Percentiles rank a stretch among this genome's conserved stretches.
Conservation (phyloP, 2,113 vertebrate genomes). For the Paralichthys olivaceus region DNA sequence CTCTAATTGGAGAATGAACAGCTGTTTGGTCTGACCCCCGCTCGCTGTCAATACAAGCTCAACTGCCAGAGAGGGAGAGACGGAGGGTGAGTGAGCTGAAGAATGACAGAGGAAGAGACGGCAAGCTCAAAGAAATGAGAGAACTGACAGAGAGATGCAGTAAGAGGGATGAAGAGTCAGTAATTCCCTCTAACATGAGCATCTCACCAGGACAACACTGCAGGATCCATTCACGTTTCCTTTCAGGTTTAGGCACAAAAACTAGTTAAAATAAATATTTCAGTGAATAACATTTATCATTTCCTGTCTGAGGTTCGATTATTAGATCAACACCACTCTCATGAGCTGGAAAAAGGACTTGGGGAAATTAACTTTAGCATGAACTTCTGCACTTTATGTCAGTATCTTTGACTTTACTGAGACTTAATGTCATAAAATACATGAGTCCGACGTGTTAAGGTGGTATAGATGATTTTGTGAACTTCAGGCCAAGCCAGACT, state of each 20-base stretch:
- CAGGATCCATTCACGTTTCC: no score
- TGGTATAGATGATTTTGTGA: no score
- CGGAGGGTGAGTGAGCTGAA: background rate
- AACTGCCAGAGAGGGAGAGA: background rate
- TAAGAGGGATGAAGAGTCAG: conserved; percentile 9
- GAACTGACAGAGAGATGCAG: background rate
- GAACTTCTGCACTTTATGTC: no score
- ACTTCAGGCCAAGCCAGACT: no score
- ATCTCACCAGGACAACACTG: no score
- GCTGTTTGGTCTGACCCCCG: conserved; percentile 62
- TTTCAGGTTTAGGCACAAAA: no score
- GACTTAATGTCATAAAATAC: no score
- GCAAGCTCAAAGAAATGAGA: background rate
- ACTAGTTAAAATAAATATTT: no score
- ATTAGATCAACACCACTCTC: background rate
- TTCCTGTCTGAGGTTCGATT: background rate
- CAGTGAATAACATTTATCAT: background rate
- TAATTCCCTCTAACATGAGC: no score
- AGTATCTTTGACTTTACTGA: no score
- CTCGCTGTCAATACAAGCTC: conserved; percentile 20
- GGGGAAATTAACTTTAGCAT: no score
- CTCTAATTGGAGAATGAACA: conserved; percentile 64
- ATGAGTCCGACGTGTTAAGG: no score
- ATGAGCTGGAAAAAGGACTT: background rate
- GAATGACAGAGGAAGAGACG: background rate